Conservation (phyloP, 2,888 invertebrate genomes). For the Hanleya hanleyi region DNA sequence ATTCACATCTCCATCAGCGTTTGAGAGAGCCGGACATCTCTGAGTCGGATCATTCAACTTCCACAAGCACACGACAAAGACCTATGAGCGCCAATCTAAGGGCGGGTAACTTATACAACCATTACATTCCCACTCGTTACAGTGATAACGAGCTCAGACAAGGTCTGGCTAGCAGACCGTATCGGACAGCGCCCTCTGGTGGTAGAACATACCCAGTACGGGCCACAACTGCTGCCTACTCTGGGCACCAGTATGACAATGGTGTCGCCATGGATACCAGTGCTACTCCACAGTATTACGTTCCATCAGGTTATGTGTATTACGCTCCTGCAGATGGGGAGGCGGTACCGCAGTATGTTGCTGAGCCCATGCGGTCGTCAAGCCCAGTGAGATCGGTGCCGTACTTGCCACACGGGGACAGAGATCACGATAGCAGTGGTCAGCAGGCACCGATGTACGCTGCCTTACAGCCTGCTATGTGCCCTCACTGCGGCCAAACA, state of each 20-base stretch:
- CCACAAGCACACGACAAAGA: too few relatives aligned
- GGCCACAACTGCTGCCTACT: neutral
- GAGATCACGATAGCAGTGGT: neutral
- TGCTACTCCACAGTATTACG: neutral
- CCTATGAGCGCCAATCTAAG: too few relatives aligned
- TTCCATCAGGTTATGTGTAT: neutral
- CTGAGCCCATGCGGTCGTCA: neutral
- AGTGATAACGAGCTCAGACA: too few relatives aligned
- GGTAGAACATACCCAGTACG: neutral
- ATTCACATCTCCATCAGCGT: too few relatives aligned
- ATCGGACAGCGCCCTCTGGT: neutral
- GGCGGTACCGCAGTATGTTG: neutral
- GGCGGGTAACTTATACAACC: too few relatives aligned
- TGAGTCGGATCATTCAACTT: too few relatives aligned
- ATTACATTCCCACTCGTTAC: too few relatives aligned
- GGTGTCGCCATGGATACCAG: neutral
- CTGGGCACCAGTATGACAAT: neutral
- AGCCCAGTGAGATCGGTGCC: too few relatives aligned
- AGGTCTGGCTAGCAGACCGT: neutral
- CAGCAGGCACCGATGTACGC: neutral
- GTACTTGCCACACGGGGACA: too few relatives aligned
- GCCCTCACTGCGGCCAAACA: conserved; percentile 56
- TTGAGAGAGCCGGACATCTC: too few relatives aligned
- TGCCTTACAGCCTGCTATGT: conserved; percentile 35
- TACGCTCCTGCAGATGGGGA: neutral